A percentile compares a stretch with the other conserved stretches of the same genome.
These are phyloP conservation scores for Drosophila bocqueti DNA, from an alignment of 1,140 invertebrate species.

Conservation along the genomic window DNA sequence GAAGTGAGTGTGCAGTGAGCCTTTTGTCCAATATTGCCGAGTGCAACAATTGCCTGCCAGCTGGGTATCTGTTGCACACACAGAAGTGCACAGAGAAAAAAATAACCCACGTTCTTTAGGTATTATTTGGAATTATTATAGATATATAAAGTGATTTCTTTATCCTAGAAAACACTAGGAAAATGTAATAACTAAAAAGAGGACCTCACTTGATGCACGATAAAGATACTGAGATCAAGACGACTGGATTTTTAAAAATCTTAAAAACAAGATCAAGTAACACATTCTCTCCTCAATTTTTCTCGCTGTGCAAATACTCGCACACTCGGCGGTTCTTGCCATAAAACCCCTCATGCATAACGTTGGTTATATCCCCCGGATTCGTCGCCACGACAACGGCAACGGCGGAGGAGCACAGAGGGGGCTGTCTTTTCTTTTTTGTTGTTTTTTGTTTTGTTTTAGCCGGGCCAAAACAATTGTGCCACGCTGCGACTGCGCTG, in stretches of 20 bases:
- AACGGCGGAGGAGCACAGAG: not conserved
- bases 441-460: slow-evolving; percentile 4
- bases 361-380: slow-evolving; percentile 42
- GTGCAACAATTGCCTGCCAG: slow-evolving; percentile 70
- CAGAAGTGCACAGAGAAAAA: slow-evolving; percentile 17
- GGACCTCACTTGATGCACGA: too few relatives aligned
- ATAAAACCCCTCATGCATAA: slow-evolving; percentile 79
- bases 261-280: not conserved
- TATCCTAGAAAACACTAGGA: not conserved
- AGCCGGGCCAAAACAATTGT: slow-evolving; percentile 60
- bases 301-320: slow-evolving; percentile 17
- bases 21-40: slow-evolving; percentile 38
- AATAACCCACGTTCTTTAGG: not conserved
- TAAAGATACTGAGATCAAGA: too few relatives aligned
- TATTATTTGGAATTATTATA: not conserved
- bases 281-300: slow-evolving; percentile 4
- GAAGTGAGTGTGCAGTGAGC: slow-evolving; percentile 18
- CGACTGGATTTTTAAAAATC: not conserved
- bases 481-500: slow-evolving; percentile 50
- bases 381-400: slow-evolving; percentile 61
- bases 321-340: slow-evolving; percentile 43
- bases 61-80: slow-evolving; percentile 60
- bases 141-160: not conserved
- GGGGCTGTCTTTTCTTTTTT: not conserved
- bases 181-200: too few relatives aligned